Base-by-base conservation (phyloP, 2,113 vertebrate genomes). In the Hippocampus zosterae region DNA sequence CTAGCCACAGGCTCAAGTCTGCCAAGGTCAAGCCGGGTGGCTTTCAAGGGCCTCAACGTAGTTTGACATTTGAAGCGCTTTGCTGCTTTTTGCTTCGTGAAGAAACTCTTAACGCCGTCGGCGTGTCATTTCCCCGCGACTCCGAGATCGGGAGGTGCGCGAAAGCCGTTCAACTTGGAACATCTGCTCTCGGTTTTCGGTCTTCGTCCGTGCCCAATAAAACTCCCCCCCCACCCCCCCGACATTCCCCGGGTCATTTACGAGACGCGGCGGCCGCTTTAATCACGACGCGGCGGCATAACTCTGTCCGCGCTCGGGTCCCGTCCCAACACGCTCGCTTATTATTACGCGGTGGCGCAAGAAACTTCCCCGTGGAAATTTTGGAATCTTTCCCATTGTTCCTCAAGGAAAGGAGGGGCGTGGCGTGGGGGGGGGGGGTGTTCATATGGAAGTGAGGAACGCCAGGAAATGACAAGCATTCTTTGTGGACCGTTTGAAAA, bases 401-500 rank as follows among this genome's bases (percentile, higher is more conserved):
- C 77, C 72, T 82, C 65, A 81, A 87, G 83, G 83, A 81, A 85
- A 81, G 48, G 73, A 56, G 76, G 44, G 41, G 75, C n/a, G n/a
- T n/a, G n/a, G n/a, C n/a, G n/a, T n/a, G n/a, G n/a, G 73, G 60
- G 76, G 44, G 41, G 75, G 59, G 82, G 83, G 83, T 74, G 88
- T 91, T 90, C 87, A 85, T 89, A 89, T 90, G 90, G 89, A 90
- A 84, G 87, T 84, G 73, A 85, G 90, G 82, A 89, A 88, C 77
- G 91, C 90, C 92, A 92, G 92, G 93, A 93, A 95, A 93, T 93
- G 88, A 91, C 90, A 93, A 80, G 84, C 91, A 88, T 92, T 93
- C 91, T 91, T 92, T 91, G 85, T 86, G 88, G 80, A 88, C 66
- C 76, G 87, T 91, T 93, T 90, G 89, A 94, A 92, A 92, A 92